These are phyloP conservation scores for Megaceryle torquata DNA, from an alignment of 2,113 vertebrate genomes.

Conservation along the genomic window DNA sequence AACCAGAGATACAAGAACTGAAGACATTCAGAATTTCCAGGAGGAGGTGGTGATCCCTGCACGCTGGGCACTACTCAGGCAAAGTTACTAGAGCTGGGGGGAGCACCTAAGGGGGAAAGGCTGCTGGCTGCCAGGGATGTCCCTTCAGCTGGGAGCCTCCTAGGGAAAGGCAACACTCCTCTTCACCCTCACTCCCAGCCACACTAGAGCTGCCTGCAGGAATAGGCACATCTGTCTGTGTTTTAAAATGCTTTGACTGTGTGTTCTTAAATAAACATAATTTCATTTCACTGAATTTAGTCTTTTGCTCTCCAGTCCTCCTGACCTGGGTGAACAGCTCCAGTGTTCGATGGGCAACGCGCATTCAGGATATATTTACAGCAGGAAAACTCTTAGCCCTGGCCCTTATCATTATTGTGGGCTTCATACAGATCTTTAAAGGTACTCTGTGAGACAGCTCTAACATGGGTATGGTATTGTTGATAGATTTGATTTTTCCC, in stretches of 20 bases:
- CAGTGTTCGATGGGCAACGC: conserved; percentile 93
- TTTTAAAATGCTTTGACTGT: background rate
- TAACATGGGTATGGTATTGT: background rate
- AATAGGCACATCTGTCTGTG: fast-evolving
- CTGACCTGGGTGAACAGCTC: conserved; percentile 97
- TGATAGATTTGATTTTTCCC: background rate
- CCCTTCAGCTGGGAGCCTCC: background rate
- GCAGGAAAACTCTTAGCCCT: conserved; percentile 93
- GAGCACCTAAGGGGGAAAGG: background rate
- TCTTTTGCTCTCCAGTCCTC: conserved; percentile 80
- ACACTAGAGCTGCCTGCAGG: background rate
- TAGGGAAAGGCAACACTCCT: background rate
- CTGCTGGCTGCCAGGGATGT: background rate
- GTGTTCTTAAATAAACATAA: background rate
- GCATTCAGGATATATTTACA: conserved; percentile 94
- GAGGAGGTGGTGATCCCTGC: background rate
- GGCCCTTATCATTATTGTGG: conserved; percentile 90
- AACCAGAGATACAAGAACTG: background rate
- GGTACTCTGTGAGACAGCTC: conserved; percentile 72
- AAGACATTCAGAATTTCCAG: fast-evolving
- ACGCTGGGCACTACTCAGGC: fast-evolving
- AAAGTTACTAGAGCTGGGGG: background rate
- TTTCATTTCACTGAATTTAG: conserved; percentile 11
- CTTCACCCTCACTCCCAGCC: fast-evolving
- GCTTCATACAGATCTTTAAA: conserved; percentile 91